Percentiles rank a stretch among this genome's conserved stretches.
Evolutionary conservation across 2,888 invertebrate genomes (phyloP).

Genomic region (Synanthedon andrenaeformis): DNA sequence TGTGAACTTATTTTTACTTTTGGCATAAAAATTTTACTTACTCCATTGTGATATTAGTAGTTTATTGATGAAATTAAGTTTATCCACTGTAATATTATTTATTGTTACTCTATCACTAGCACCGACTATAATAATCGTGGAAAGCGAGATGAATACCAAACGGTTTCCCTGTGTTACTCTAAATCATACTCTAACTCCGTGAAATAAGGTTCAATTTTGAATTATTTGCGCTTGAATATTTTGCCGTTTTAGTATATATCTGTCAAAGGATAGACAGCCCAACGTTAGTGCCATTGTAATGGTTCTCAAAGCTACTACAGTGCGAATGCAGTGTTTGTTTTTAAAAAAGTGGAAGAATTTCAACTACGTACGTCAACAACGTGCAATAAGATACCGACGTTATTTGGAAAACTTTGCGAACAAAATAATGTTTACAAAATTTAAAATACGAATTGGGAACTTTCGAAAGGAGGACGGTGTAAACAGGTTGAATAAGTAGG

Average conservation of each 20-base stretch:
- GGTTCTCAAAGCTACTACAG: constrained; percentile 23
- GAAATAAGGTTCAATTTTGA: constrained; percentile 7
- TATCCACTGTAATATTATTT: background rate
- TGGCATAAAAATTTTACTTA: too few species aligned
- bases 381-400: background rate
- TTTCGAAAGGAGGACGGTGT: too few species aligned
- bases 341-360: background rate
- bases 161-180: constrained; percentile 5
- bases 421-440: too few species aligned
- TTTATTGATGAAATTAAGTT: too few species aligned
- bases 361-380: background rate
- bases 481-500: too few species aligned
- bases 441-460: too few species aligned
- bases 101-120: constrained; percentile 14
- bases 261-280: constrained; percentile 10
- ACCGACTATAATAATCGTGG: constrained; percentile 22
- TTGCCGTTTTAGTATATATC: background rate
- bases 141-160: constrained; percentile 25
- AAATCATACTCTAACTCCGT: constrained; percentile 18
- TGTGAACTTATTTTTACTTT: too few species aligned
- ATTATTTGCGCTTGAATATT: constrained; percentile 1
- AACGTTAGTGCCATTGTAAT: constrained; percentile 27
- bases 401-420: background rate
- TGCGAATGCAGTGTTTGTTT: background rate
- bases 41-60: too few species aligned